Evolutionary conservation across 2,888 invertebrate species (phyloP).

Genomic region (Drosophila niveifrons): DNA sequence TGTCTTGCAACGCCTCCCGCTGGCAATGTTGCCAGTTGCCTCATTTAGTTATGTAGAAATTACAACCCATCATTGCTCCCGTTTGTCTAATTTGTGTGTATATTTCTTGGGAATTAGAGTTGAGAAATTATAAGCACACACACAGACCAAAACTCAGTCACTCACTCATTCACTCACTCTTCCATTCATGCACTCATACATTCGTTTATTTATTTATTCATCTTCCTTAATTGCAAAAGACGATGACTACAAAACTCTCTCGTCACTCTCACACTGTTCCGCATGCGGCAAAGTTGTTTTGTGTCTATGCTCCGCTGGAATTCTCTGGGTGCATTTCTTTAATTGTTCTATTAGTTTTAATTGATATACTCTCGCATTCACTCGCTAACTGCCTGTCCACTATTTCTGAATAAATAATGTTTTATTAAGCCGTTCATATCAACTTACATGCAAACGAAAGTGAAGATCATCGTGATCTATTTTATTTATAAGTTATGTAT

Average conservation of each 20-base stretch:
- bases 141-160: constrained; percentile 37
- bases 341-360: constrained; percentile 81
- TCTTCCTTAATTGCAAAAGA: constrained; percentile 73
- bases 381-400: constrained; percentile 23
- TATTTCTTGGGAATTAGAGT: constrained; percentile 75
- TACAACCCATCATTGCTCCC: constrained; percentile 58
- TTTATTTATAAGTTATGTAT: background rate
- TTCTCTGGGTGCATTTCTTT: constrained; percentile 66
- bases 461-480: background rate
- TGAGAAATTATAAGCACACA: constrained; percentile 66
- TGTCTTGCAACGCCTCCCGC: constrained; percentile 43
- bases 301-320: constrained; percentile 35
- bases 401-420: constrained; percentile 60
- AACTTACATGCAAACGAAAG: constrained; percentile 23
- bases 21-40: constrained; percentile 32
- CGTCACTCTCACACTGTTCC: constrained; percentile 65
- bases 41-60: constrained; percentile 48
- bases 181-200: constrained; percentile 15
- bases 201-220: constrained; percentile 61
- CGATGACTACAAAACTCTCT: constrained; percentile 62
- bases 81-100: constrained; percentile 72
- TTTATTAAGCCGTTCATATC: constrained; percentile 55
- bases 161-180: constrained; percentile 34
- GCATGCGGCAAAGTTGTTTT: constrained; percentile 44
- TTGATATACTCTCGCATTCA: constrained; percentile 60